Conservation (phyloP, 2,113 vertebrate genomes). For the Butorides virescens region DNA sequence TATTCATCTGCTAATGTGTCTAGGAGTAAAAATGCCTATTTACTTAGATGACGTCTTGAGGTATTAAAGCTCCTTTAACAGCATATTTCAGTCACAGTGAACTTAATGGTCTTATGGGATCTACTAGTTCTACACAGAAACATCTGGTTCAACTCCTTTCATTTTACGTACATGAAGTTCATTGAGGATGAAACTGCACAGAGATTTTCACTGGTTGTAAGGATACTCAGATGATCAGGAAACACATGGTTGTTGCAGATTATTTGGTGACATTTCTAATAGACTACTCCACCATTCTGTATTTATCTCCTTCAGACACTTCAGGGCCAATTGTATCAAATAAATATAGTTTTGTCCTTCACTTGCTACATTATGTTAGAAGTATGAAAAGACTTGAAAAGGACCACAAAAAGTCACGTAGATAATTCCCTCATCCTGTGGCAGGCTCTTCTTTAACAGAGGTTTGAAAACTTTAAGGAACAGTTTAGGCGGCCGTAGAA, state of each 20-base stretch:
- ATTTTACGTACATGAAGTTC: background rate
- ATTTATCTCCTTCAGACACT: background rate
- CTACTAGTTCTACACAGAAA: background rate
- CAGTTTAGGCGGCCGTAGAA: background rate
- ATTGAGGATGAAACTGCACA: background rate
- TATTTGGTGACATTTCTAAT: background rate
- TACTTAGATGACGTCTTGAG: background rate
- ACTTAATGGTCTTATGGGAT: background rate
- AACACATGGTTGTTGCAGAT: background rate
- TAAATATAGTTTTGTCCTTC: background rate
- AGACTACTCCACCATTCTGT: rapidly evolving
- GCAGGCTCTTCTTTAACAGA: background rate
- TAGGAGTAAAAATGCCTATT: slow-evolving; percentile 10
- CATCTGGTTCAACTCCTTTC: background rate
- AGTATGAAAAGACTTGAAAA: background rate
- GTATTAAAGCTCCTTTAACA: background rate
- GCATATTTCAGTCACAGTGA: background rate
- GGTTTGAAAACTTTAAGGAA: background rate
- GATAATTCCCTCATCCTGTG: background rate
- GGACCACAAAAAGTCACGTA: background rate
- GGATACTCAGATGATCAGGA: background rate
- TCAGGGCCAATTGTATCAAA: background rate
- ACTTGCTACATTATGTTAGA: background rate
- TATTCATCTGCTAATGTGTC: slow-evolving; percentile 10
- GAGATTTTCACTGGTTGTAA: background rate